phyloP scores from a whole-genome alignment of 2,113 vertebrate species.

The Dolichallabes microphthalmus region DNA sequence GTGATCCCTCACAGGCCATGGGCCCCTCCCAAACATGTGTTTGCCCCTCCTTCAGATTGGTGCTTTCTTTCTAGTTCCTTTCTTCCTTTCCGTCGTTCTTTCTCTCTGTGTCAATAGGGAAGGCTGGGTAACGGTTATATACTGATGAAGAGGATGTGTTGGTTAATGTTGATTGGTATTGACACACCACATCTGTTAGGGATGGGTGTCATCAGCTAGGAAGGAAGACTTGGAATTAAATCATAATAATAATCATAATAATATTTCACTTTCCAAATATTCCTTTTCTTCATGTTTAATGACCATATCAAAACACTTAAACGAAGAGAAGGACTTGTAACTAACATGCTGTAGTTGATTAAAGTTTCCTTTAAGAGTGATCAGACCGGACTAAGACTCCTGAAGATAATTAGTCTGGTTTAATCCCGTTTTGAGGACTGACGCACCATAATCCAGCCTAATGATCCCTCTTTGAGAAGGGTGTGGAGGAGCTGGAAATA shows the following conservation, averaged over 20 bases:
- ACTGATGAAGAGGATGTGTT: slow-evolving; percentile 43
- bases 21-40: slow-evolving; percentile 52
- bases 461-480: slow-evolving; percentile 34
- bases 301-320: neutral
- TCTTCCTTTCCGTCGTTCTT: slow-evolving; percentile 27
- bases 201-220: neutral
- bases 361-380: slow-evolving; percentile 33
- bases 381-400: slow-evolving; percentile 47
- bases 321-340: neutral
- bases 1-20: slow-evolving; percentile 36
- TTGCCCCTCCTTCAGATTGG: slow-evolving; percentile 40
- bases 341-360: slow-evolving; percentile 17
- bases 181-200: slow-evolving; percentile 46
- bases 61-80: slow-evolving; percentile 43
- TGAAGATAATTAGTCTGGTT: slow-evolving; percentile 53
- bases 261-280: neutral
- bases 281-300: neutral
- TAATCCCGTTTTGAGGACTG: slow-evolving; percentile 47
- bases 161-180: slow-evolving; percentile 25
- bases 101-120: slow-evolving; percentile 43
- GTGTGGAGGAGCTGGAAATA: slow-evolving; percentile 3
- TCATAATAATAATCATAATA: neutral
- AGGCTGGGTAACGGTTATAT: slow-evolving; percentile 42
- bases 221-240: neutral
- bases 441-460: slow-evolving; percentile 47